phyloP scores from a whole-genome alignment of 2,113 vertebrate species.

The Pygoscelis antarcticus region DNA sequence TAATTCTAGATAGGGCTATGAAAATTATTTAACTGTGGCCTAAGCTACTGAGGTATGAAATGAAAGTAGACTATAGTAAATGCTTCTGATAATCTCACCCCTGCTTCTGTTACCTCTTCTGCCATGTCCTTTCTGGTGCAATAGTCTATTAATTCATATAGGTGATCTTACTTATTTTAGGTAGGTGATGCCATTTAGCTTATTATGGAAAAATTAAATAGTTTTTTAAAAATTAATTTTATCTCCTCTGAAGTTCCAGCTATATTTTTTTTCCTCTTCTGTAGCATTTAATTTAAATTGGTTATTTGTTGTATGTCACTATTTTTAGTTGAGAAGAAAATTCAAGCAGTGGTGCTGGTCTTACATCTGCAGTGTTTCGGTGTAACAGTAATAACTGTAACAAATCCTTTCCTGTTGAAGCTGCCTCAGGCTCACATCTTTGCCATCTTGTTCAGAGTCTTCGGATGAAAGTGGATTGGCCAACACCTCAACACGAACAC shows the following conservation, averaged over 20 bases:
- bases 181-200: neutral
- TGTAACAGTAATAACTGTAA: neutral
- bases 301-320: neutral
- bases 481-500: constrained; percentile 86
- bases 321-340: neutral
- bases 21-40: neutral
- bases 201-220: neutral
- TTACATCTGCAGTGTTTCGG: neutral
- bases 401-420: neutral
- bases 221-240: neutral
- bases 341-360: neutral
- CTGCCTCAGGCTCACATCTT: neutral
- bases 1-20: neutral
- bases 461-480: constrained; percentile 91
- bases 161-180: neutral
- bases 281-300: neutral
- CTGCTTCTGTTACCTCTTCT: neutral
- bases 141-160: neutral
- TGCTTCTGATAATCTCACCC: neutral
- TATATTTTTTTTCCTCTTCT: neutral
- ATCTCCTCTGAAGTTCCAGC: neutral
- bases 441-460: constrained; percentile 79
- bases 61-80: neutral
- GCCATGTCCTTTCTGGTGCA: neutral
- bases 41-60: neutral